A percentile compares a stretch with the other conserved stretches of the same genome.
phyloP scores from a whole-genome alignment of 2,113 vertebrate species.

The Callipepla californica region DNA sequence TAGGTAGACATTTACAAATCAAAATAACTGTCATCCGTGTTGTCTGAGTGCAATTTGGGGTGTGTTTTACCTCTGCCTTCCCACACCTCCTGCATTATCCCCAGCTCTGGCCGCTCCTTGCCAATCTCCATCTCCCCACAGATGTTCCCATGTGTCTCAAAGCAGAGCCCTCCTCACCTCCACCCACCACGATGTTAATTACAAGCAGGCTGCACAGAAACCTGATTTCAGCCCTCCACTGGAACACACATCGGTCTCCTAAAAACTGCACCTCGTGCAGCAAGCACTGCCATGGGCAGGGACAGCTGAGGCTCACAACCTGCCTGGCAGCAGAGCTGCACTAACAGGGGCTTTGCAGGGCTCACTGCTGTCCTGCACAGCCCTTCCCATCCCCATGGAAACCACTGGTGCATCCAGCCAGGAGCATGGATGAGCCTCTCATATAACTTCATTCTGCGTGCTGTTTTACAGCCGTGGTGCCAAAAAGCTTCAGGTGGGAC shows the following conservation, averaged over 20 bases:
- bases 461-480: neutral
- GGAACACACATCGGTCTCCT: neutral
- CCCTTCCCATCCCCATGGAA: slow-evolving; percentile 70
- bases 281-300: neutral
- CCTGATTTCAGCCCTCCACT: neutral
- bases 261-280: neutral
- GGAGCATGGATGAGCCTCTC: slow-evolving; percentile 59
- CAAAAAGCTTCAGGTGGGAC: neutral
- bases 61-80: slow-evolving; percentile 45
- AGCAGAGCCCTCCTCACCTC: neutral
- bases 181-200: neutral
- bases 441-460: neutral
- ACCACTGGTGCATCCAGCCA: slow-evolving; percentile 51
- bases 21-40: slow-evolving; percentile 74
- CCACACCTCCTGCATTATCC: slow-evolving; percentile 46
- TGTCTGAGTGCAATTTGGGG: slow-evolving; percentile 61
- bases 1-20: slow-evolving; percentile 77
- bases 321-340: neutral
- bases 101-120: slow-evolving; percentile 26
- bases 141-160: neutral
- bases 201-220: neutral
- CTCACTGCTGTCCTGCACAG: slow-evolving; percentile 16
- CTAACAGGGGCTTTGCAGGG: neutral
- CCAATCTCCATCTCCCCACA: neutral
- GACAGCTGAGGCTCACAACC: neutral